Base-by-base conservation (phyloP, 2,888 invertebrate species). In the Gisinianus flammeolus region DNA sequence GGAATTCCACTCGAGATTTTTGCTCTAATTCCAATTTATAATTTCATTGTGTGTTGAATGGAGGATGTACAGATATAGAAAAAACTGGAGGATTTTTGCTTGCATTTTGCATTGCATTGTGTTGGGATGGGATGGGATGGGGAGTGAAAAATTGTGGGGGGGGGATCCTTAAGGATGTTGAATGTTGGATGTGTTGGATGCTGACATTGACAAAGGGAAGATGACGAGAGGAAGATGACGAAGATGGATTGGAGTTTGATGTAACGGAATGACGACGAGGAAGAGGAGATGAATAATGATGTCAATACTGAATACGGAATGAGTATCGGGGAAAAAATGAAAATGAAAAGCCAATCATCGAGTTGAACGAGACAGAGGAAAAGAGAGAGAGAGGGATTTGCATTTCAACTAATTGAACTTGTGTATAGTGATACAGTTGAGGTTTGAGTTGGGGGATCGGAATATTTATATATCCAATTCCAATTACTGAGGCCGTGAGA, bases 331-430 rank as follows among this genome's bases (percentile, higher is more conserved):
- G 22, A 19, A 12, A 62, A 19, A 44, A n/a, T n/a, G n/a, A n/a
- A n/a, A n/a, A n/a, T n/a, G n/a, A n/a, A n/a, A n/a, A n/a, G 19
- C 44, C 2, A 62, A 22, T 62, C 62, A 12, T 52, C 10, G n/a
- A 22, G 24, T 64, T 64, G 64, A 64, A 64, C 24, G 4, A 26
- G 26, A 64, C 10, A 16, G 28, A 66, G 66, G 28, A 28, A 10
- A 30, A 66, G 26, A 66, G 66, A 5, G 28, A 66, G 66, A 66
- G 26, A 28, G 66, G 66, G 66, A 66, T 66, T 66, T 28, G 26
- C 26, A 66, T 66, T 66, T 66, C 28, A 28, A 66, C 28, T 66
- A 44, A 44, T 44, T 44, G 44, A 44, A 44, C 44, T 19, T 44
- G 44, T n/a, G n/a, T n/a, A n/a, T n/a, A n/a, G n/a, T 44, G 44